A percentile compares a stretch with the other conserved stretches of the same genome.
phyloP scores from a whole-genome alignment of 2,113 vertebrate species.

The Callipepla californica region DNA sequence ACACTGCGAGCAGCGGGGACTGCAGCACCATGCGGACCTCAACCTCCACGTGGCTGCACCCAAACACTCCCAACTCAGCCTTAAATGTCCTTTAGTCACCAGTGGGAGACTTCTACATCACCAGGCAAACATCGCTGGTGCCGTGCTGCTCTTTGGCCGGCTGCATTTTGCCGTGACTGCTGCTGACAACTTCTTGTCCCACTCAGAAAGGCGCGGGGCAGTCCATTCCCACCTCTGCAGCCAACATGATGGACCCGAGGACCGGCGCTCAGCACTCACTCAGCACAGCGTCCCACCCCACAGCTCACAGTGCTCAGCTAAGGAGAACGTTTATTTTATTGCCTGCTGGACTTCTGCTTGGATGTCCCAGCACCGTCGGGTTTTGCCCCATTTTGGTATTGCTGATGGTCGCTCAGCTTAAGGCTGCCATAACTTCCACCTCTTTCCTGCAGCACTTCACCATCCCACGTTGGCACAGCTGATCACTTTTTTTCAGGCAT shows the following conservation, averaged over 20 bases:
- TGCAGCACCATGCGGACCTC: too few species aligned
- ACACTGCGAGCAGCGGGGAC: too few species aligned
- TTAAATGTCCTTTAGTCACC: background rate
- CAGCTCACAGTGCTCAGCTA: background rate
- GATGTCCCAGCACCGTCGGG: accelerated
- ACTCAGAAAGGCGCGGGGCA: background rate
- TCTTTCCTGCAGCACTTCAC: background rate
- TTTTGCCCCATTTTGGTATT: background rate
- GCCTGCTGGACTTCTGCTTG: background rate
- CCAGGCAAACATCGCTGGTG: background rate
- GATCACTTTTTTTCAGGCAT: background rate
- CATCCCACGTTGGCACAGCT: background rate
- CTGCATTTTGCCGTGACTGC: background rate
- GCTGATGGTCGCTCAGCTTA: background rate
- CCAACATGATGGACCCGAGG: accelerated
- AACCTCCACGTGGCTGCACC: background rate
- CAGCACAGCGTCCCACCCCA: background rate
- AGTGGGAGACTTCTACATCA: background rate
- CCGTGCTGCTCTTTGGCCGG: background rate
- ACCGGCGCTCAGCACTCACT: accelerated
- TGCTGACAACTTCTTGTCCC: background rate
- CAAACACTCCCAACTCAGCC: background rate
- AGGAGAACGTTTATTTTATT: background rate
- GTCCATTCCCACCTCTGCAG: background rate
- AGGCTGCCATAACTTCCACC: background rate